phyloP scores from a whole-genome alignment of 2,113 vertebrate species.

The Nerophis ophidion region DNA sequence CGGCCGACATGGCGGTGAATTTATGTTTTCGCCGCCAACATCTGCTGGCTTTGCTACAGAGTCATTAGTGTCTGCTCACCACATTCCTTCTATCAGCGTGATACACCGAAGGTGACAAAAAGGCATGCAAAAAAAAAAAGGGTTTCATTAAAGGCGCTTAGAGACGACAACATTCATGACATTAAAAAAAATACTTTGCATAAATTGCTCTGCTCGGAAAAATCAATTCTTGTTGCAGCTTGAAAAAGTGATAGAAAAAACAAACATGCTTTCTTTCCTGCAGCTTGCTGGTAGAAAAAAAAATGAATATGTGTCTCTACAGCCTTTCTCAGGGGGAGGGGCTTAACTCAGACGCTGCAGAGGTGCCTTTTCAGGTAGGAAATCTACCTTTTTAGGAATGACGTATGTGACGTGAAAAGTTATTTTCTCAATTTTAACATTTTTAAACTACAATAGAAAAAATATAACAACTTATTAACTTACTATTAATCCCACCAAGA shows the following conservation, averaged over 20 bases:
- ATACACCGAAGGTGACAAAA: slow-evolving; percentile 53
- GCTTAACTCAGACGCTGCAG: slow-evolving; percentile 18
- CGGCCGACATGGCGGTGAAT: slow-evolving; percentile 63
- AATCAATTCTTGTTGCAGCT: slow-evolving; percentile 51
- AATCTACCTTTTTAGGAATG: slow-evolving; percentile 30
- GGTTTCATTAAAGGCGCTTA: slow-evolving; percentile 16
- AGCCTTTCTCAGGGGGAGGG: neutral
- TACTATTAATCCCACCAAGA: too few species aligned
- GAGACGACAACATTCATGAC: slow-evolving; percentile 18
- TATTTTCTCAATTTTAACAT: too few species aligned
- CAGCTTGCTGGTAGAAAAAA: slow-evolving; percentile 45
- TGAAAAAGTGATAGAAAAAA: slow-evolving; percentile 55
- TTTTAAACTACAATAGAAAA: too few species aligned
- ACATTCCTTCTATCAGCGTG: slow-evolving; percentile 51
- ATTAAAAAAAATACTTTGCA: slow-evolving; percentile 9
- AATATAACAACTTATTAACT: too few species aligned
- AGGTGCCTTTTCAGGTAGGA: slow-evolving; percentile 24
- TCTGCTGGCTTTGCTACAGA: slow-evolving; percentile 69
- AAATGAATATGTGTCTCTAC: slow-evolving; percentile 29
- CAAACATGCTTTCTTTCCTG: slow-evolving; percentile 48
- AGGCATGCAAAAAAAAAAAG: neutral
- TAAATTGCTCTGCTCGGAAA: slow-evolving; percentile 30
- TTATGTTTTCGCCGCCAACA: slow-evolving; percentile 66
- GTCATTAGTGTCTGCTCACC: slow-evolving; percentile 61
- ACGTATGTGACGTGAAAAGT: too few species aligned